These are phyloP conservation scores for Drosophila borealis DNA, from an alignment of 2,888 invertebrate genomes.

Conservation along the genomic window DNA sequence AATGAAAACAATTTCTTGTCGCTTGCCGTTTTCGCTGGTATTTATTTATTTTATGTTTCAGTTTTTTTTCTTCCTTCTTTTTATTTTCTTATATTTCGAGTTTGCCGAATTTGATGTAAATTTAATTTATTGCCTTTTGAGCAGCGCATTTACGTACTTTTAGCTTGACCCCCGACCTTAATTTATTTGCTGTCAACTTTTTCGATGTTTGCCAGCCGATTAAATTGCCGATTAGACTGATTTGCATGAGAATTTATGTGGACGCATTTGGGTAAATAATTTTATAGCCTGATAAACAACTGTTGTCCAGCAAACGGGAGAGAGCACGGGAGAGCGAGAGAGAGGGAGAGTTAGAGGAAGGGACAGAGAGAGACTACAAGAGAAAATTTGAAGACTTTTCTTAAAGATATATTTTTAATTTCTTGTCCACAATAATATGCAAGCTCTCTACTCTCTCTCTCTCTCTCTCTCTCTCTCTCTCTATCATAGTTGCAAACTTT, in stretches of 20 bases:
- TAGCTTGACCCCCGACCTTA: slow-evolving; percentile 46
- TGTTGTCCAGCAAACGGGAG: background rate
- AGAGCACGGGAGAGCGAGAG: background rate
- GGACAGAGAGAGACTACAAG: background rate
- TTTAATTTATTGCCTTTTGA: slow-evolving; percentile 71
- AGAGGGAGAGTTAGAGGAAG: background rate
- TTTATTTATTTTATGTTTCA: slow-evolving; percentile 41
- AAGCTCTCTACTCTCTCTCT: no score
- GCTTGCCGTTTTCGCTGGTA: slow-evolving; percentile 39
- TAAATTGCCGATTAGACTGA: slow-evolving; percentile 53
- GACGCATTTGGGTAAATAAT: slow-evolving; percentile 15
- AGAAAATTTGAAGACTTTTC: no score
- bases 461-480: no score
- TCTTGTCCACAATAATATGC: no score
- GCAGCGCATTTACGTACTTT: slow-evolving; percentile 48
- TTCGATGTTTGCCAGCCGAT: slow-evolving; percentile 57
- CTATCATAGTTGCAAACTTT: no score
- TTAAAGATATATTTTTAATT: no score
- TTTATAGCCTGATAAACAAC: slow-evolving; percentile 6
- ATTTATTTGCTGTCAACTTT: slow-evolving; percentile 68
- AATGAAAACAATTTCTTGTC: slow-evolving; percentile 71
- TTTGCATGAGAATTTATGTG: slow-evolving; percentile 55
- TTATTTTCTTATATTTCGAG: slow-evolving; percentile 30
- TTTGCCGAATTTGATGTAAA: slow-evolving; percentile 67
- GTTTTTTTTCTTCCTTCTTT: slow-evolving; percentile 7